A percentile compares a stretch with the other conserved stretches of the same genome.
phyloP scores from a whole-genome alignment of 2,113 vertebrate genomes.

The Siniperca knerii region DNA sequence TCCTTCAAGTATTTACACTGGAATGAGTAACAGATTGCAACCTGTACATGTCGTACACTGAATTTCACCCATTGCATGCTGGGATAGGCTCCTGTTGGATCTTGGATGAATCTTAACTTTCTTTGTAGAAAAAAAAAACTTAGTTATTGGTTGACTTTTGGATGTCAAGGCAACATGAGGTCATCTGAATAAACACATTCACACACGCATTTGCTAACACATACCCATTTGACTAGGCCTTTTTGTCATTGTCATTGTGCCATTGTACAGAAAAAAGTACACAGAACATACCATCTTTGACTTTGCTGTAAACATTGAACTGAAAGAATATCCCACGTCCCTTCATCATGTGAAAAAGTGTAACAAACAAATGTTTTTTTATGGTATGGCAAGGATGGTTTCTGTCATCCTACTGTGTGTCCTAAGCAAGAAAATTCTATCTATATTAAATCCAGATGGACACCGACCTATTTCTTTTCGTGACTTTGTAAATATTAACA shows the following conservation, averaged over 20 bases:
- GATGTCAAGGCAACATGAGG: constrained; percentile 8
- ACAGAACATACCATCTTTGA: constrained; percentile 4
- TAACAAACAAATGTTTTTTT: constrained; percentile 59
- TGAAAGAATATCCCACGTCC: constrained; percentile 6
- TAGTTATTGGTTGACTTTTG: constrained; percentile 6
- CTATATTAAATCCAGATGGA: constrained; percentile 71
- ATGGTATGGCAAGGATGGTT: constrained; percentile 26
- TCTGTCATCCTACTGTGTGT: constrained; percentile 48
- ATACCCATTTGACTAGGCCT: background rate
- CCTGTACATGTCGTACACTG: background rate
- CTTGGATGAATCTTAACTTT: constrained; percentile 15
- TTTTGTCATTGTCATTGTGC: background rate
- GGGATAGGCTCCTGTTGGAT: background rate
- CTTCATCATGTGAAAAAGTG: constrained; percentile 50
- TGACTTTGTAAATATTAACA: constrained; percentile 60
- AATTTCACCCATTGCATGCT: background rate
- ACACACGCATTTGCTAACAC: background rate
- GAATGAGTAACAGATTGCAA: constrained; percentile 13
- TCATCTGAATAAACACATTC: constrained; percentile 26
- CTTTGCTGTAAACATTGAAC: constrained; percentile 39
- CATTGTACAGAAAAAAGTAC: background rate
- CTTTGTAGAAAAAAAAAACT: background rate
- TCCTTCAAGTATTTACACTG: constrained; percentile 25
- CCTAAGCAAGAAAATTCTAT: constrained; percentile 42
- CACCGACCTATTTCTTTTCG: constrained; percentile 24